Conservation (phyloP, 1,140 invertebrate genomes). For the Sitobion miscanthi region DNA sequence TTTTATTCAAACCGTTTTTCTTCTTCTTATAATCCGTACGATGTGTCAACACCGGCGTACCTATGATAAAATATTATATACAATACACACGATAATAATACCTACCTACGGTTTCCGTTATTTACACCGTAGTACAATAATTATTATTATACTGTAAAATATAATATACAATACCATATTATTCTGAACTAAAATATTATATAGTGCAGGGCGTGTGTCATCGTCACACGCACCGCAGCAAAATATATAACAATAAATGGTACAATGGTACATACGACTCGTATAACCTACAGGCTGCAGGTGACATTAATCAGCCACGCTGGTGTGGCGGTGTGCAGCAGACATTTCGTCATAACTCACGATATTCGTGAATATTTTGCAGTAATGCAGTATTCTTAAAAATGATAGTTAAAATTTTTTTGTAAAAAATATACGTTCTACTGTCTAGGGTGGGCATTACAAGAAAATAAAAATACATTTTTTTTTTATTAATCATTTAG, state of each 20-base stretch:
- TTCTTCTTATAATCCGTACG: background rate
- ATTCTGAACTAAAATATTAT: background rate
- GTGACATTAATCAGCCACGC: background rate
- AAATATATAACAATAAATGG: background rate
- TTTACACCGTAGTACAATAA: background rate
- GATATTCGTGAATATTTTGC: no score
- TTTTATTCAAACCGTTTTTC: background rate
- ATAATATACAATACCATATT: background rate
- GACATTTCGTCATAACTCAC: background rate
- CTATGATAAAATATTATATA: background rate
- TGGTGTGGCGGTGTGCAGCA: background rate
- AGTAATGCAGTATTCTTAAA: background rate
- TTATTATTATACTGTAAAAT: background rate
- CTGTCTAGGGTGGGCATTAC: no score
- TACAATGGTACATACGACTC: background rate
- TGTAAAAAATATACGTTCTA: background rate
- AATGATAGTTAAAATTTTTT: background rate
- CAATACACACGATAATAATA: background rate
- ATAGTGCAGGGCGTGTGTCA: background rate
- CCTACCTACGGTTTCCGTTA: background rate
- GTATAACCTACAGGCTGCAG: background rate
- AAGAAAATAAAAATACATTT: background rate
- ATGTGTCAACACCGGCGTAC: background rate
- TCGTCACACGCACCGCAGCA: background rate
- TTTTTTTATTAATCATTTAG: no score